Percentiles rank a stretch among this genome's conserved stretches.
These are phyloP conservation scores for Aplidium turbinatum DNA, from an alignment of 23 tunicate genomes.

Conservation along the genomic window DNA sequence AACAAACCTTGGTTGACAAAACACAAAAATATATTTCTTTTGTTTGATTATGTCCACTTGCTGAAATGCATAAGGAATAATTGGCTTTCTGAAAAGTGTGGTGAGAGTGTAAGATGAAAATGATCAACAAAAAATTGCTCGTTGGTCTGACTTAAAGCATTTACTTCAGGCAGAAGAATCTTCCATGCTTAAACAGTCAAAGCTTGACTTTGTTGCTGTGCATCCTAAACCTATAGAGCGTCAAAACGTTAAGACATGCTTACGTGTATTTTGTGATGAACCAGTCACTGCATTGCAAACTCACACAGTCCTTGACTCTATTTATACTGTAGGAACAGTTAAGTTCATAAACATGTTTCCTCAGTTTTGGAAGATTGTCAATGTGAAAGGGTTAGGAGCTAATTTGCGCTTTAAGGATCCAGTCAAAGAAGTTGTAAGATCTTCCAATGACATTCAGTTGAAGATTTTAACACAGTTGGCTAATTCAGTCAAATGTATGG, in stretches of 20 bases:
- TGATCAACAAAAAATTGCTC: conserved; percentile 3
- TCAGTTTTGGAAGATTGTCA: conserved; percentile 25
- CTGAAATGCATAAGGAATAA: too few relatives aligned
- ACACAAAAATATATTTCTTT: too few relatives aligned
- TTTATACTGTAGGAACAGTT: background rate
- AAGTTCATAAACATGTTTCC: conserved; percentile 14
- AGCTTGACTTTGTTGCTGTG: background rate
- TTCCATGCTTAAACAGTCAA: conserved; percentile 1
- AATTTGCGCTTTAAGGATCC: conserved; percentile 11
- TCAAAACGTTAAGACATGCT: conserved; percentile 5
- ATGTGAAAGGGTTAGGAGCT: background rate
- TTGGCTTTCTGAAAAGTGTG: background rate
- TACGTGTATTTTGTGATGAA: conserved; percentile 24
- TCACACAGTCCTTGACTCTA: background rate
- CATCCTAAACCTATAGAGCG: conserved; percentile 18
- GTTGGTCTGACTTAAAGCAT: conserved; percentile 14
- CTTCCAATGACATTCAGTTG: conserved; percentile 3
- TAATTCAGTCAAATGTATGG: background rate
- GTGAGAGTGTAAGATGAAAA: background rate
- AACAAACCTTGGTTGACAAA: too few relatives aligned
- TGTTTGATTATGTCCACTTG: too few relatives aligned
- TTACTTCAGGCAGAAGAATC: conserved; percentile 1
- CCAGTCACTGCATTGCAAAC: background rate
- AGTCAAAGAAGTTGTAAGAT: background rate
- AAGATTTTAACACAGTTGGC: background rate